Conservation (phyloP, 2,797 vertebrate species). For the Eulemur albifrons region DNA sequence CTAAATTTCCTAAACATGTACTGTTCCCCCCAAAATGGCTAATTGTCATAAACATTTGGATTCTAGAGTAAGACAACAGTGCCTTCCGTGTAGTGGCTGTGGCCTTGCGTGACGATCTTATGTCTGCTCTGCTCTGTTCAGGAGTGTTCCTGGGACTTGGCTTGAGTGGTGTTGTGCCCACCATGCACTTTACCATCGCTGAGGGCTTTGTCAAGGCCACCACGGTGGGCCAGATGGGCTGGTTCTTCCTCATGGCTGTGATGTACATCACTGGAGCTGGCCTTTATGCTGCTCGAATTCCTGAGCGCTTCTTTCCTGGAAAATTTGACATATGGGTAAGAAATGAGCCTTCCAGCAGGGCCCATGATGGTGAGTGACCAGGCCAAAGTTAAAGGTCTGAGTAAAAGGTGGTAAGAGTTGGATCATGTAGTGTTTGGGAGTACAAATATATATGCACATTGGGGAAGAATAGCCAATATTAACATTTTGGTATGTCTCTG, state of each 20-base stretch:
- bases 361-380: neutral
- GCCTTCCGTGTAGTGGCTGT: neutral
- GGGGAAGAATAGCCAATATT: too few relatives aligned
- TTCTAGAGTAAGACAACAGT: neutral
- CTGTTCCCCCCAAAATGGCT: neutral
- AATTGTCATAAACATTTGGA: neutral
- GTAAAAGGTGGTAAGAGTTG: neutral
- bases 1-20: neutral
- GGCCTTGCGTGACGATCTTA: neutral
- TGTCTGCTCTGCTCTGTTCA: constrained; percentile 63
- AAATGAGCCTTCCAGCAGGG: neutral
- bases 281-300: constrained; percentile 96
- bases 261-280: constrained; percentile 99
- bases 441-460: rapidly evolving
- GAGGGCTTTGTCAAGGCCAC: constrained; percentile 99
- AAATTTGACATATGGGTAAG: constrained; percentile 99
- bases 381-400: neutral
- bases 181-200: constrained; percentile 98
- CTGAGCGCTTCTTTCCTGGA: constrained; percentile 97
- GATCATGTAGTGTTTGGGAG: neutral
- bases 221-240: constrained; percentile 98
- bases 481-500: neutral
- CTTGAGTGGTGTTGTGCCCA: constrained; percentile 96
- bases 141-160: constrained; percentile 98
- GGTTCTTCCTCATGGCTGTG: constrained; percentile 99